Conservation (phyloP, 2,113 vertebrate species). For the Rhea americana region DNA sequence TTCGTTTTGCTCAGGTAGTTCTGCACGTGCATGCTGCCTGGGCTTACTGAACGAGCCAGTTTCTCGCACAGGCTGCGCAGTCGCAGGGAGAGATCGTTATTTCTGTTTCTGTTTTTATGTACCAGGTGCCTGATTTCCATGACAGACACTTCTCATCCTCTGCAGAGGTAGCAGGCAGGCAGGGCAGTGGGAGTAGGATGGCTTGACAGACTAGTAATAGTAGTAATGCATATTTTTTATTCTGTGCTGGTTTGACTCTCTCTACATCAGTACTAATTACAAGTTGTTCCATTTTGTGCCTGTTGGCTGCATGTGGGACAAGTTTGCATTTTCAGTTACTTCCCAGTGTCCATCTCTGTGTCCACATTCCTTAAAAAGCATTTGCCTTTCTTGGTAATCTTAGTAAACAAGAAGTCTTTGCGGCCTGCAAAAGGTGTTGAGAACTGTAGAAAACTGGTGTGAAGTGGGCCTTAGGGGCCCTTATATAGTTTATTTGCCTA, state of each 20-base stretch:
- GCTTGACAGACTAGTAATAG: neutral
- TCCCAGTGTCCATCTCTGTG: neutral
- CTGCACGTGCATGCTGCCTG: rapidly evolving
- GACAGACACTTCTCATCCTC: neutral
- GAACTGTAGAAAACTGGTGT: neutral
- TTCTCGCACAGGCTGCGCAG: neutral
- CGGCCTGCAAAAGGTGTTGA: neutral
- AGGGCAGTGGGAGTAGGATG: neutral
- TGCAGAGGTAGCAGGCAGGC: neutral
- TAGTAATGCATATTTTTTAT: conserved; percentile 5
- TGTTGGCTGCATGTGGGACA: neutral
- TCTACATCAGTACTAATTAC: neutral
- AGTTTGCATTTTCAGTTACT: neutral
- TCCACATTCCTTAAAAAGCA: neutral
- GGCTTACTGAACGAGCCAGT: neutral
- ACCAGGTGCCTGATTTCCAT: conserved; percentile 10
- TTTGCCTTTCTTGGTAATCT: neutral
- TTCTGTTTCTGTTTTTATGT: conserved; percentile 18
- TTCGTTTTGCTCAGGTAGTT: neutral
- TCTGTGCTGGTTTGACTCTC: neutral
- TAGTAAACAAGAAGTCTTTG: neutral
- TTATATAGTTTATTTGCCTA: neutral
- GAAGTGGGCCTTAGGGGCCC: neutral
- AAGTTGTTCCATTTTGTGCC: neutral
- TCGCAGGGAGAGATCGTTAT: neutral